phyloP scores from a whole-genome alignment of 35 echinoderm and acorn worm genomes.

The Strongylocentrotus purpuratus region DNA sequence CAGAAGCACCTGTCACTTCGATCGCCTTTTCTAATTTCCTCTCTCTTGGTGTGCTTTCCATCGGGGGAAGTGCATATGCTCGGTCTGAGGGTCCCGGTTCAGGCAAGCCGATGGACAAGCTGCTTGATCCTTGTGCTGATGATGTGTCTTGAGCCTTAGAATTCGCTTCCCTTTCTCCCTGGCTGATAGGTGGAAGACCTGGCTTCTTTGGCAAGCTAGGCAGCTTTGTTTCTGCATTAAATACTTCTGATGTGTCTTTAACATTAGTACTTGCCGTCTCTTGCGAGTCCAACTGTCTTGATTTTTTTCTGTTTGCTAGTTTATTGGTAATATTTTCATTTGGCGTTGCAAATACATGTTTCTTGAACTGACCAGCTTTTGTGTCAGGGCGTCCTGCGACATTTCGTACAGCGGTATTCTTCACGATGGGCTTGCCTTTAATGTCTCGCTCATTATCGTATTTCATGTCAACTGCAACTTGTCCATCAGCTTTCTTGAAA shows the following conservation, averaged over 20 bases:
- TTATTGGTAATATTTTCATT: slow-evolving; percentile 57
- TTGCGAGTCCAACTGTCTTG: not conserved
- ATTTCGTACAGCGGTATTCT: slow-evolving; percentile 81
- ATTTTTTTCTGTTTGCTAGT: slow-evolving; percentile 43
- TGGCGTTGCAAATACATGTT: slow-evolving; percentile 87
- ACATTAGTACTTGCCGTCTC: not conserved
- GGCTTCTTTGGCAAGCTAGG: slow-evolving; percentile 4
- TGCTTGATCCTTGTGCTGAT: not conserved
- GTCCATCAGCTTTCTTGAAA: not conserved
- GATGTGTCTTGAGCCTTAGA: not conserved
- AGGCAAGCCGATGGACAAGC: not conserved
- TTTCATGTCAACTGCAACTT: not conserved
- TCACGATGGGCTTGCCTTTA: slow-evolving; percentile 42
- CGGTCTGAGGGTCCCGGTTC: not conserved
- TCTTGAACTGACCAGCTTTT: slow-evolving; percentile 70
- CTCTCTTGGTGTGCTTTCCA: not conserved
- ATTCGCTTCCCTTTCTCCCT: not conserved
- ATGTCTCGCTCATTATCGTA: not conserved
- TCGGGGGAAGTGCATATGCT: slow-evolving; percentile 7
- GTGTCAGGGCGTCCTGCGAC: slow-evolving; percentile 90
- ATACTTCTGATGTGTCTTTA: not conserved
- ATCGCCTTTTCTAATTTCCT: not conserved
- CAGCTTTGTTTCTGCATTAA: not conserved
- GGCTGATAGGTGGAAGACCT: not conserved
- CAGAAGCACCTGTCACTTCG: not conserved